A percentile compares a stretch with the other conserved stretches of the same genome.
Evolutionary conservation across 2,797 vertebrate species (phyloP).

Genomic region (Sebastes baramenuke): DNA sequence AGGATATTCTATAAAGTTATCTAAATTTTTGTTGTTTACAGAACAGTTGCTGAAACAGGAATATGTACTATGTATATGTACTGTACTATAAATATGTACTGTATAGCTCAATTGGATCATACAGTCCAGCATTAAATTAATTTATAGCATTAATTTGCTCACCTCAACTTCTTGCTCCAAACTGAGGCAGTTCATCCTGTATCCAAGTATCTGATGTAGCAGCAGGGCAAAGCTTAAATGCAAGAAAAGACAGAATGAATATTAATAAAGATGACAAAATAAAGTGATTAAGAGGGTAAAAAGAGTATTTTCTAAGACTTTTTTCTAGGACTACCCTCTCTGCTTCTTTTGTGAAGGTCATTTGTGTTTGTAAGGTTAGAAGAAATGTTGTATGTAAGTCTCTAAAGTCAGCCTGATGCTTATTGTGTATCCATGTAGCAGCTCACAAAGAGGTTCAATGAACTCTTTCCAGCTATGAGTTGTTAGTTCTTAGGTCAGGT

Average conservation of each 20-base stretch:
- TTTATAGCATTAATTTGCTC: neutral
- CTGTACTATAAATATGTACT: no score
- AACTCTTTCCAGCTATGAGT: neutral
- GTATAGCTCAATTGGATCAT: neutral
- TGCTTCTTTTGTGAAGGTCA: neutral
- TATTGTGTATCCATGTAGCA: neutral
- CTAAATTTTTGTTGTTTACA: neutral
- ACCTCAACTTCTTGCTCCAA: neutral
- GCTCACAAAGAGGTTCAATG: neutral
- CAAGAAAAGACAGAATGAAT: neutral
- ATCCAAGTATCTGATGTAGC: neutral
- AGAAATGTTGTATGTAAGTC: neutral
- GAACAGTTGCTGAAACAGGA: neutral
- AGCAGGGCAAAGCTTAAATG: neutral
- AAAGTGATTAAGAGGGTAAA: neutral
- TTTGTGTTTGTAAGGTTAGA: neutral
- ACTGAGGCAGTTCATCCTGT: neutral
- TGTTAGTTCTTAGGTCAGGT: conserved; percentile 2
- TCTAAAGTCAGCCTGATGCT: neutral
- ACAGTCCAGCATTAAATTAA: neutral
- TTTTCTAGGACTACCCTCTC: no score
- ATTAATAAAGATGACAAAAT: neutral
- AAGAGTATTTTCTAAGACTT: neutral
- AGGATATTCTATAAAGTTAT: conserved; percentile 20
- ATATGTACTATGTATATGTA: no score